Conservation (phyloP, 2,797 vertebrate species). For the Phaenicophaeus curvirostris region DNA sequence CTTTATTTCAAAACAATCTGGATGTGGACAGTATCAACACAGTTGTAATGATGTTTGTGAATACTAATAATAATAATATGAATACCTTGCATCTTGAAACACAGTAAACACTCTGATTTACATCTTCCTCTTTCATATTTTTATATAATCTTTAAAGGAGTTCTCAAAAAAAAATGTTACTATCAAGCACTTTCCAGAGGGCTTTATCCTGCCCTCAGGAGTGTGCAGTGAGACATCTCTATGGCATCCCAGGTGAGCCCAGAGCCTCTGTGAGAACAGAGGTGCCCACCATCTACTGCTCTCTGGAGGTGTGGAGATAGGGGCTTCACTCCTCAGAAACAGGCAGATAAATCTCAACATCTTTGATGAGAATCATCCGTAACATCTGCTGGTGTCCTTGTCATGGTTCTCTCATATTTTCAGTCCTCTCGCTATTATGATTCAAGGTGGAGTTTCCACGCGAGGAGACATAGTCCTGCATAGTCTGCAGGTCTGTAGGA, state of each 20-base stretch:
- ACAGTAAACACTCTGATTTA: not conserved
- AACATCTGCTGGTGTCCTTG: not conserved
- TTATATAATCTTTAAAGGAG: not conserved
- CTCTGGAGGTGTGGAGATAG: not conserved
- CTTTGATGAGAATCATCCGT: not conserved
- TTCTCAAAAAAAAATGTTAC: not conserved
- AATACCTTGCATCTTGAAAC: not conserved
- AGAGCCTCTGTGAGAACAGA: not conserved
- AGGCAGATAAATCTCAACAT: not conserved
- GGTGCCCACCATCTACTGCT: not conserved
- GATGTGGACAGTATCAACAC: not conserved
- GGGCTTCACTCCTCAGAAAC: not conserved
- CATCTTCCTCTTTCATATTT: not conserved
- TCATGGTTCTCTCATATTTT: not conserved
- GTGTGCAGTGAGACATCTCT: not conserved
- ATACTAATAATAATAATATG: not conserved
- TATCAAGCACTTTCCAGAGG: not conserved
- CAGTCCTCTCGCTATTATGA: not conserved
- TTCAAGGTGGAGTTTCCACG: not conserved
- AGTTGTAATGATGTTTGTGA: not conserved
- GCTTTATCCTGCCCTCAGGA: not conserved
- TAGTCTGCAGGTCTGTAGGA: not conserved
- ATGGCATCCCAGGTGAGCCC: not conserved
- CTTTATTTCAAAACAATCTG: conserved; percentile 40
- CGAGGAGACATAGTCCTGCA: not conserved